Evolutionary conservation across 2,888 invertebrate species (phyloP), one percentile per base, ranked within the genome.

Genomic region (Cyclophora punctaria): DNA sequence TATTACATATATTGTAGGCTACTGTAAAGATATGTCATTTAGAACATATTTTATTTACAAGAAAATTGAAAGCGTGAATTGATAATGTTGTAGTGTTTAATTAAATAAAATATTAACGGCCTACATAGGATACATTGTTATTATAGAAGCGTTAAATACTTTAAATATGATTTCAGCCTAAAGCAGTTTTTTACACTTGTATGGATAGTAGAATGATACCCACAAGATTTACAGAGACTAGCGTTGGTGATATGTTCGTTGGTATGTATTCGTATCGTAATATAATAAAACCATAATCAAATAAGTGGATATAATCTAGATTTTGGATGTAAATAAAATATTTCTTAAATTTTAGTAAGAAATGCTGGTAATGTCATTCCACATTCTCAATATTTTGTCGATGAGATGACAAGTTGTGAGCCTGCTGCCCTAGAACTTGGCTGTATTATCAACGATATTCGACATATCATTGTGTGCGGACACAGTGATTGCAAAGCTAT

Each of bases 401-500:
- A 95, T 67, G 95, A 96, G 76, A 92, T 94, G 70, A 95, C 95
- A 3, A 96, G 97, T 66, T 97, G 97, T 64, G 98, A 99, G 83
- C 97, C 98, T 5, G 98, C 98, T 4, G 98, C 98, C 3, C 83
- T 99, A 62, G 98, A 99, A 83, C 90, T 99, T 49, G 98, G 97
- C 34, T 98, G 98, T 77, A 93, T 98, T 33, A 91, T 96, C 43
- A 97, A 98, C 73, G 93, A 96, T 64, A 96, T 98, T 59, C 90
- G 94, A 54, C 97, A 98, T 73, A 93, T 98, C 43, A 95, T 98
- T 57, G 97, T 99, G 3, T 98, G 98, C 74, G 99, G 99, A 0
- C 98, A 99, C 76, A 98, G 98, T 56, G 98, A 99, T 76, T 99
- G 99, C 78, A 98, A 98, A 91, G 98, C 98, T 3, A 98, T 98